phyloP scores from a whole-genome alignment of 2,113 vertebrate genomes.

The Poeciliopsis prolifica region DNA sequence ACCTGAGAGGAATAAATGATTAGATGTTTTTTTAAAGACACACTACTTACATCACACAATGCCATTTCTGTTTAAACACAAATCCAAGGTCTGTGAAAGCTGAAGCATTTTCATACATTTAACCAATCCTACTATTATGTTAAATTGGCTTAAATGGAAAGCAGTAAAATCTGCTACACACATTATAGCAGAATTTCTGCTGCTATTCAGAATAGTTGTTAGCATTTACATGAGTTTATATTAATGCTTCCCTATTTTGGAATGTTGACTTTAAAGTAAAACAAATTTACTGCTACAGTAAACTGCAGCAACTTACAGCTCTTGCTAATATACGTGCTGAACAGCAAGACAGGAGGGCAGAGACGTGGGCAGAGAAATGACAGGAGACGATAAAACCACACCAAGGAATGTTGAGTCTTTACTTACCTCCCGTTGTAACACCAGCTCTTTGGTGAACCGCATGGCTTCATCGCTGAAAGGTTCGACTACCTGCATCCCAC shows the following conservation, averaged over 20 bases:
- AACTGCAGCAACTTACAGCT: not conserved
- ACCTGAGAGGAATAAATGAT: not conserved
- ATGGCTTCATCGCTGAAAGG: slow-evolving; percentile 96
- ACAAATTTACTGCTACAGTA: not conserved
- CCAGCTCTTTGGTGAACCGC: slow-evolving; percentile 95
- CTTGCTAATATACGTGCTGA: not conserved
- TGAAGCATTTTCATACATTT: not conserved
- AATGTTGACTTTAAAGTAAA: not conserved
- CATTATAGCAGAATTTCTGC: not conserved
- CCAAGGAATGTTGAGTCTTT: not conserved
- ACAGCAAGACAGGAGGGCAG: not conserved
- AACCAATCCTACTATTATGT: not conserved
- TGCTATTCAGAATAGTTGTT: not conserved
- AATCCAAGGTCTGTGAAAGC: not conserved
- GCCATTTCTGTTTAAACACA: not conserved
- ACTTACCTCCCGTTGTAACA: slow-evolving; percentile 94
- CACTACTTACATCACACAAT: not conserved
- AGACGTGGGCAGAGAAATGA: not conserved
- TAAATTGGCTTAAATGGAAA: not conserved
- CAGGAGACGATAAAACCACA: not conserved
- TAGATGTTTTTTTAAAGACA: not conserved
- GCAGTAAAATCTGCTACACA: not conserved
- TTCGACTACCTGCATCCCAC: slow-evolving; percentile 88
- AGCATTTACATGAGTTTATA: not conserved
- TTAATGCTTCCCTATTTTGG: not conserved